Evolutionary conservation across 2,113 vertebrate genomes (phyloP), one percentile per base, ranked within the genome.

Genomic region (Ciconia boyciana): DNA sequence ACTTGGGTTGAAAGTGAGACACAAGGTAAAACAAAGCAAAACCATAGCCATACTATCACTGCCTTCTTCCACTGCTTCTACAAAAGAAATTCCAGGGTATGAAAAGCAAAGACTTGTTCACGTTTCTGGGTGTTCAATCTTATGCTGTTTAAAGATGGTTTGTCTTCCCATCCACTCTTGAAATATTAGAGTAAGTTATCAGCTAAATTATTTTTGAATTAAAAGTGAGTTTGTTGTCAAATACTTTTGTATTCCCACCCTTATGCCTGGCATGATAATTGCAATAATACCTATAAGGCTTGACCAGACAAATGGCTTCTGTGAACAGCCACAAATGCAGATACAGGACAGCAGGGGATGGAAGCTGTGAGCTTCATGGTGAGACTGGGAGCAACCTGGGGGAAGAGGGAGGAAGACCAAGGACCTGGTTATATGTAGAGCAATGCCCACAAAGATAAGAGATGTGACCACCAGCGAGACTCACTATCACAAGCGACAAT

Each of bases 1-100:
- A 71, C 83, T 91, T 98, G 98, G 97, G 97, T 98, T 81, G 98
- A 98, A 94, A 97, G 57, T 78, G 96, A 98, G 81, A 98, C 98
- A 34, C 96, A 97, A 97, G 98, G 98, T 98, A 97, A 97, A 96
- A 7, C 12, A 83, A 87, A 90, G 39, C 16, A 71, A 66, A 74
- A 29, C 16, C 20, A 13, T 3, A 78, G 10, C 44, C 14, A 4
- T 81, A 18, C 10, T 71, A 8, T 52, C 32, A 12, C 32, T 69
- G n/a, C 28, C 66, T 89, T 72, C 10, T 75, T 71, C 41, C 31
- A 3, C 9, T 46, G 21, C 36, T 85, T 52, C 60, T 60, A 39
- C 32, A 85, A 66, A 79, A 70, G 28, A 62, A 89, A 86, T 70
- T 39, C 20, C 51, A 72, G 58, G 28, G 18, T 75, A 69, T 75